These are phyloP conservation scores for Idaea dimidiata DNA, from an alignment of 2,888 invertebrate genomes.

Conservation along the genomic window DNA sequence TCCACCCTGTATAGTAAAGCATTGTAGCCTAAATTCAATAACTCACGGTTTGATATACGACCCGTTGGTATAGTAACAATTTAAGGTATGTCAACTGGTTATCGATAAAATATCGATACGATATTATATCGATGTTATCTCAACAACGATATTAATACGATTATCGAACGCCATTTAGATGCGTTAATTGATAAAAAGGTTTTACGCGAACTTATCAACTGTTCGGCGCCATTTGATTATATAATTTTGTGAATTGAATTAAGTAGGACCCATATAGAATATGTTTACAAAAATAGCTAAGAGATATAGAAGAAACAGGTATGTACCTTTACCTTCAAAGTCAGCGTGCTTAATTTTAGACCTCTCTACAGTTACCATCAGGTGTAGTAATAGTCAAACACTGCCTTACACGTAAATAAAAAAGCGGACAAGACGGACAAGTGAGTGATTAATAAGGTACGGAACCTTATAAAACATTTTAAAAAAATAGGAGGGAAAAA, in stretches of 20 bases:
- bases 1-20: neutral
- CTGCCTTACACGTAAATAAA: no score
- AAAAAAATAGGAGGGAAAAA: no score
- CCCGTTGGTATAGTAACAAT: conserved; percentile 22
- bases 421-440: no score
- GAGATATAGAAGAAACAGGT: no score
- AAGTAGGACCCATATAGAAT: no score
- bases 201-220: neutral
- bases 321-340: no score
- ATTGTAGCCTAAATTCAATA: neutral
- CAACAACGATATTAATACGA: conserved; percentile 24
- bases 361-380: no score
- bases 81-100: conserved; percentile 19
- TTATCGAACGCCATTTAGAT: conserved; percentile 24
- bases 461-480: no score
- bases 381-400: no score
- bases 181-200: conserved; percentile 15
- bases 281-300: no score
- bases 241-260: neutral
- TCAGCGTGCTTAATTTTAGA: no score
- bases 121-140: conserved; percentile 23
- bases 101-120: conserved; percentile 27
- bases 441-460: no score
- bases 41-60: conserved; percentile 9
- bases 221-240: neutral